A percentile compares a stretch with the other conserved stretches of the same genome.
phyloP scores from a whole-genome alignment of 2,113 vertebrate species.

The Entelurus aequoreus region DNA sequence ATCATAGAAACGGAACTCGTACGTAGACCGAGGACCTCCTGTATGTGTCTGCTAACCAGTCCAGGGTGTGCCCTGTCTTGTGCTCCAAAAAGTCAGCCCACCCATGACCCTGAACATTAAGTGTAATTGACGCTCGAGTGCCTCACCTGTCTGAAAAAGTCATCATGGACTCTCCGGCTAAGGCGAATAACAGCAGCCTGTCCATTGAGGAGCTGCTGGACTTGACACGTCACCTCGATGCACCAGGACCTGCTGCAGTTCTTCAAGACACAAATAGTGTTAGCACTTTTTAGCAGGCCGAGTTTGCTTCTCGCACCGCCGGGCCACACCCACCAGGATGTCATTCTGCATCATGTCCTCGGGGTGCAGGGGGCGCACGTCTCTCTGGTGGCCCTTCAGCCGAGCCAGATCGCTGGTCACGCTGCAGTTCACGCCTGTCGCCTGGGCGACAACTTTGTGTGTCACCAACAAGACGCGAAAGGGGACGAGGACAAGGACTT shows the following conservation, averaged over 20 bases:
- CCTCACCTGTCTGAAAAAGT: slow-evolving; percentile 84
- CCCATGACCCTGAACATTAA: too few species aligned
- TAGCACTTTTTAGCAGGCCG: neutral
- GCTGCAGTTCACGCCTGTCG: slow-evolving; percentile 74
- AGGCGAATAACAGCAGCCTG: slow-evolving; percentile 69
- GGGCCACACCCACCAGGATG: slow-evolving; percentile 72
- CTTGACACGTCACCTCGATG: slow-evolving; percentile 74
- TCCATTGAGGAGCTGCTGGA: slow-evolving; percentile 69
- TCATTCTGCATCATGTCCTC: slow-evolving; percentile 77
- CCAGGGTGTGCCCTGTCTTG: too few species aligned
- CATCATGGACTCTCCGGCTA: slow-evolving; percentile 78
- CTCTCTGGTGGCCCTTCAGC: slow-evolving; percentile 57
- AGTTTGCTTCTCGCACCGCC: neutral
- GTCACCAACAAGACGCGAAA: neutral
- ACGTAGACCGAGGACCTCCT: too few species aligned
- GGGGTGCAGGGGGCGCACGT: slow-evolving; percentile 69
- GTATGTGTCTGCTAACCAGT: too few species aligned
- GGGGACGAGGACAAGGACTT: slow-evolving; percentile 48
- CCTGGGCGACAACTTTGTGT: slow-evolving; percentile 50
- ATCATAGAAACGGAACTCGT: too few species aligned
- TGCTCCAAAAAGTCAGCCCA: too few species aligned
- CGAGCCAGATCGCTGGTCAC: slow-evolving; percentile 60
- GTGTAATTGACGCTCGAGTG: too few species aligned
- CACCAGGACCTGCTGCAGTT: slow-evolving; percentile 82
- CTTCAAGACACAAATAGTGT: slow-evolving; percentile 51